Conservation (phyloP, 2,113 vertebrate genomes). For the Ornithorhynchus anatinus region DNA sequence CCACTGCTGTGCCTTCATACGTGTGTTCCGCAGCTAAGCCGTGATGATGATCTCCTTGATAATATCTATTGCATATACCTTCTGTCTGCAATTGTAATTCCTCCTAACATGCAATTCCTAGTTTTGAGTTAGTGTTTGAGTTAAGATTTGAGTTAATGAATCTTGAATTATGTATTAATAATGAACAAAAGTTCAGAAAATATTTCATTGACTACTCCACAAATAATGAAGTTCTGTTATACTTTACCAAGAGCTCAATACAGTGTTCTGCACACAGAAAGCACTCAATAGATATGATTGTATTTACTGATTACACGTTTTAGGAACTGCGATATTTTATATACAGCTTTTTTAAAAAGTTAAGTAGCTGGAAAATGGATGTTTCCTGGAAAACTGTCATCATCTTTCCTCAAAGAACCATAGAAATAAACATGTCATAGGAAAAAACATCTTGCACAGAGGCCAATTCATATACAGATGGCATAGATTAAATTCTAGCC, state of each 20-base stretch:
- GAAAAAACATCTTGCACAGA: conserved; percentile 1
- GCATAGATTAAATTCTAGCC: too few relatives aligned
- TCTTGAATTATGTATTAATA: conserved; percentile 7
- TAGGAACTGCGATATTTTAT: neutral
- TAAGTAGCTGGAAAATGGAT: neutral
- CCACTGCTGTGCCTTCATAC: too few relatives aligned
- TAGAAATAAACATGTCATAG: neutral
- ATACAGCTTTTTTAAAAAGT: neutral
- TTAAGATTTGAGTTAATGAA: conserved; percentile 20
- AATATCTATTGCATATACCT: too few relatives aligned
- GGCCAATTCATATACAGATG: too few relatives aligned
- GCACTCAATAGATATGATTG: too few relatives aligned
- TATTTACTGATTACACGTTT: neutral
- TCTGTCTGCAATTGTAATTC: neutral
- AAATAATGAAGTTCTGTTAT: neutral
- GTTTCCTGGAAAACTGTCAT: neutral
- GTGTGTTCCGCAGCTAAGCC: too few relatives aligned
- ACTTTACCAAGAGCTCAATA: too few relatives aligned
- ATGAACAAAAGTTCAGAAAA: neutral
- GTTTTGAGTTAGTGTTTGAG: conserved; percentile 41
- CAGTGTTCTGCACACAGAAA: too few relatives aligned
- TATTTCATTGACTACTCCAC: neutral
- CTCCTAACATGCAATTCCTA: conserved; percentile 2
- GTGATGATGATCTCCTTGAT: too few relatives aligned
- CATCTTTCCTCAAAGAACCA: neutral